Evolutionary conservation across 2,113 vertebrate genomes (phyloP), one percentile per base, ranked within the genome.

Genomic region (Neotragus moschatus): DNA sequence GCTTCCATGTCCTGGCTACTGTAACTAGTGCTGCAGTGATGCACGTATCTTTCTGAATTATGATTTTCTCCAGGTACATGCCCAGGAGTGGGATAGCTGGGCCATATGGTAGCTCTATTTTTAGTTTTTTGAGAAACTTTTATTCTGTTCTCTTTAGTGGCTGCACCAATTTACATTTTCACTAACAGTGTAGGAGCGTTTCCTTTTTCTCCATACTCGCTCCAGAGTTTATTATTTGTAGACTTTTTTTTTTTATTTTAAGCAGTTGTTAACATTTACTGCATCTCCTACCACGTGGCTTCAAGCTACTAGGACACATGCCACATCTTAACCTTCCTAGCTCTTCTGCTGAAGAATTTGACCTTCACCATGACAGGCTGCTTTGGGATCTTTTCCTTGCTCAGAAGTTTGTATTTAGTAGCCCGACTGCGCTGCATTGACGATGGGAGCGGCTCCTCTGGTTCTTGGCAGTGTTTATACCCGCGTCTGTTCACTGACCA

Each of bases 341-440:
- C 99, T 93, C 94, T 90, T 85, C 99, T 98, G 92, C 99, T 99
- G 97, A 99, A 99, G 98, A 99, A 99, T 97, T 99, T 99, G 70
- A 98, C 99, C 97, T 99, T 99, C 60, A 99, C 98, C 45, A 99
- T 99, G 43, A 99, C 98, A 0, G 99, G 98, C 98, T 99, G 98
- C 95, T 99, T 99, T 96, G 98, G 99, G 92, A 99, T 98, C 30
- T 99, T 79, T 77, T 99, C 98, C 97, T 99, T 99, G 47, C 98
- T 99, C 91, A 99, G 95, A 84, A 99, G 98, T 97, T 99, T 47
- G 75, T 30, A 47, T 99, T 98, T 98, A 99, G 96, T 99, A 99
- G 17, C 98, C 98, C 97, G 98, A 97, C 17, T 98, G 98, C 30
- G 99, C 99, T 1, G 97, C 99, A 53, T 99, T 98, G 11, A 98